Conservation (phyloP, 2,113 vertebrate species). For the Thryonomys swinderianus region DNA sequence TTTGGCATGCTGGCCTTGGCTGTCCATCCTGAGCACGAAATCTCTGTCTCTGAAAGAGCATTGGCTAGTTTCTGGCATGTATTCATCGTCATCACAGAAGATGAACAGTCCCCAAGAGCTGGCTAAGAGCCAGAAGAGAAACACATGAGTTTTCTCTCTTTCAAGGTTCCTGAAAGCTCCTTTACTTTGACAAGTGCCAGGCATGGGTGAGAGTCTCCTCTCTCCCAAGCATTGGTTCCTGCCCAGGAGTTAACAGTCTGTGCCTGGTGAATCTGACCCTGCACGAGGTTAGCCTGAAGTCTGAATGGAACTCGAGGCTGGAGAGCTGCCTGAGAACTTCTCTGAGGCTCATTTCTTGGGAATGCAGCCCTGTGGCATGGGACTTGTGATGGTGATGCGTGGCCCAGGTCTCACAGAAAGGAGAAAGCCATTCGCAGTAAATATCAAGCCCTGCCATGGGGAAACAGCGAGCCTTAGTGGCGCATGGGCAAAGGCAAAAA, state of each 20-base stretch:
- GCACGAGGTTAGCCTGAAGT: conserved; percentile 74
- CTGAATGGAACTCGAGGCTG: conserved; percentile 68
- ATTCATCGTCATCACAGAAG: conserved; percentile 93
- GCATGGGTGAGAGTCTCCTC: conserved; percentile 57
- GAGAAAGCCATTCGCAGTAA: conserved; percentile 60
- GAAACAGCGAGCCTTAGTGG: conserved; percentile 3
- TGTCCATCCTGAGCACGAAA: conserved; percentile 93
- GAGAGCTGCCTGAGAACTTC: conserved; percentile 75
- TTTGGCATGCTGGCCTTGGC: conserved; percentile 93
- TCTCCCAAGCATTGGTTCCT: conserved; percentile 74
- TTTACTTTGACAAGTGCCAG: conserved; percentile 35
- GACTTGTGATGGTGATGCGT: conserved; percentile 47
- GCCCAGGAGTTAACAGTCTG: conserved; percentile 64
- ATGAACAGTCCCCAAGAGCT: conserved; percentile 89
- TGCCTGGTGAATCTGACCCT: conserved; percentile 81
- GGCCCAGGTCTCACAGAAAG: conserved; percentile 69
- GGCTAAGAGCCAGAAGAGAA: conserved; percentile 65
- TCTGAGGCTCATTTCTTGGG: conserved; percentile 63
- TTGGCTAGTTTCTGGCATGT: conserved; percentile 92
- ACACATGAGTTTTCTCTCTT: conserved; percentile 25
- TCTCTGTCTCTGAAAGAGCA: conserved; percentile 90
- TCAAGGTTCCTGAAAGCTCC: conserved; percentile 4
- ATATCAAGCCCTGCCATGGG: conserved; percentile 44
- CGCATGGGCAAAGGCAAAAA: conserved; percentile 51
- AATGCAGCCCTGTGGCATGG: conserved; percentile 55